Evolutionary conservation across 2,113 vertebrate species (phyloP).

Genomic region (Cephalopterus ornatus): DNA sequence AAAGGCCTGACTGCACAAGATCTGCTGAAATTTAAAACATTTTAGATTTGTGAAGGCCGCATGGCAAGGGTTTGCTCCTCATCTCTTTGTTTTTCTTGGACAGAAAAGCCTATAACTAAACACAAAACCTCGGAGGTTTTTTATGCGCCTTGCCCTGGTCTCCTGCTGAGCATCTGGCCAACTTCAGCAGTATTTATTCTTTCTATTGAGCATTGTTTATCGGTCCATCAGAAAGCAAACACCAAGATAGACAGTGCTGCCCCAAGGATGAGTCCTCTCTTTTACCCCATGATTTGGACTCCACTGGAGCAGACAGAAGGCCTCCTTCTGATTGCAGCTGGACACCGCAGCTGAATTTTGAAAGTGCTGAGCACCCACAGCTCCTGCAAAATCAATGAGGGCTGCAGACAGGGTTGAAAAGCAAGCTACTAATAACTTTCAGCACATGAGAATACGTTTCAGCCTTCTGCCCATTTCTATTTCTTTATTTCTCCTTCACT

Average conservation of each 20-base stretch:
- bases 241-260: neutral
- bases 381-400: conserved; percentile 5
- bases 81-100: neutral
- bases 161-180: neutral
- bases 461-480: neutral
- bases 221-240: neutral
- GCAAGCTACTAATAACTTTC: neutral
- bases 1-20: neutral
- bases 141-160: neutral
- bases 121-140: neutral
- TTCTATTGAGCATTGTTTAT: neutral
- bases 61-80: neutral
- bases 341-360: neutral
- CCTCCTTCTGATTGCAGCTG: neutral
- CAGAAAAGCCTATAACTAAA: neutral
- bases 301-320: neutral
- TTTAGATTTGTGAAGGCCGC: neutral
- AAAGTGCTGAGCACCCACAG: neutral
- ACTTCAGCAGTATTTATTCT: neutral
- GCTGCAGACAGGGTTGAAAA: neutral
- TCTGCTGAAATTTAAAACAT: neutral
- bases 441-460: neutral
- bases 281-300: neutral
- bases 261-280: neutral
- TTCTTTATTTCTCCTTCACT: conserved; percentile 2